Percentiles rank a stretch among this genome's conserved stretches.
Conservation (phyloP, 2,797 vertebrate species). For the Aldrovandia affinis region DNA sequence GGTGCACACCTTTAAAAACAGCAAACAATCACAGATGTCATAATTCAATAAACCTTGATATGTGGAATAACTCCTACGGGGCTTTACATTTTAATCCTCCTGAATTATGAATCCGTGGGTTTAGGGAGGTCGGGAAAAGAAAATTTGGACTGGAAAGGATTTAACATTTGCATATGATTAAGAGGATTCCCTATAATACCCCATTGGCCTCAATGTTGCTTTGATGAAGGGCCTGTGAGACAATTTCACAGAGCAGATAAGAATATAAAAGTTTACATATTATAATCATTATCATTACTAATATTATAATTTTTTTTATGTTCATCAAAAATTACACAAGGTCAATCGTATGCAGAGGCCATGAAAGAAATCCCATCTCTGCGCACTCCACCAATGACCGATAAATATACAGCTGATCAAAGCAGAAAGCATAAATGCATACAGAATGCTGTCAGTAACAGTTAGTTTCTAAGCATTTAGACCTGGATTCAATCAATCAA, state of each 20-base stretch:
- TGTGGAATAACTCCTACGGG: constrained; percentile 44
- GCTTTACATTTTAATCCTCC: constrained; percentile 58
- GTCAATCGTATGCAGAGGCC: neutral
- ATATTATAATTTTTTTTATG: neutral
- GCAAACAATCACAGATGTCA: neutral
- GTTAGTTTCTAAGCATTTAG: neutral
- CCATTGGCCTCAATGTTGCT: constrained; percentile 67
- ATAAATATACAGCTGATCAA: neutral
- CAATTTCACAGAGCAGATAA: constrained; percentile 46
- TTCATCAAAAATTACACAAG: neutral
- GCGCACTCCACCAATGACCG: neutral
- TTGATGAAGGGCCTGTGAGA: constrained; percentile 56
- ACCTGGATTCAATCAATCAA: neutral
- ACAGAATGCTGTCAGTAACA: neutral
- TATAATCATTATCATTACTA: neutral
- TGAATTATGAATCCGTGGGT: constrained; percentile 50
- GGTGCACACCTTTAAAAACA: neutral
- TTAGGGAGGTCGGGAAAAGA: constrained; percentile 49
- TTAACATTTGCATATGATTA: constrained; percentile 71
- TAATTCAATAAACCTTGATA: constrained; percentile 49
- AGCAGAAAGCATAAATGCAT: neutral
- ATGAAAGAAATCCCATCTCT: neutral
- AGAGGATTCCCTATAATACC: constrained; percentile 69
- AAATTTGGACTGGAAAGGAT: constrained; percentile 54
- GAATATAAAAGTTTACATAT: neutral